Conservation (phyloP, 2,113 vertebrate species). For the Cariama cristata region DNA sequence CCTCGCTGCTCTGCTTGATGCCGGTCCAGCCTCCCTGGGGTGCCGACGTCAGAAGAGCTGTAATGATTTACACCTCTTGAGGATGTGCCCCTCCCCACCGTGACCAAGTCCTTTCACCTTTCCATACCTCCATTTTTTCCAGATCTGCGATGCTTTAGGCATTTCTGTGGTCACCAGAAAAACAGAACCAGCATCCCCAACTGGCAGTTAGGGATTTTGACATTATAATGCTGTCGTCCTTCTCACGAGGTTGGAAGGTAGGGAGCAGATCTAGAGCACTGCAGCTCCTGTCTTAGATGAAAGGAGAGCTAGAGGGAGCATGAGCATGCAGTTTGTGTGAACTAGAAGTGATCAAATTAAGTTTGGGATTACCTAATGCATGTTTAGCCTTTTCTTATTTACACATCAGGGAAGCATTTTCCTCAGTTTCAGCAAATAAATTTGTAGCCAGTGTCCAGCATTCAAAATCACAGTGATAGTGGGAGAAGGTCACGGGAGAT, state of each 20-base stretch:
- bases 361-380: slow-evolving; percentile 12
- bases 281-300: neutral
- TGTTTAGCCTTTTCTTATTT: slow-evolving; percentile 34
- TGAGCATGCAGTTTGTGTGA: neutral
- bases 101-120: neutral
- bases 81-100: neutral
- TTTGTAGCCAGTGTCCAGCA: neutral
- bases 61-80: neutral
- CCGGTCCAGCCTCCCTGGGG: neutral
- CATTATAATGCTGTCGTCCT: neutral
- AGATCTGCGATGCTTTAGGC: neutral
- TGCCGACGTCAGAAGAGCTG: neutral
- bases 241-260: neutral
- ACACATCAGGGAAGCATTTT: slow-evolving; percentile 53
- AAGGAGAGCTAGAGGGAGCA: neutral
- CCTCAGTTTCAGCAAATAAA: slow-evolving; percentile 29
- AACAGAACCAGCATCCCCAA: neutral
- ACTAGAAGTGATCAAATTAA: neutral
- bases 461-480: neutral
- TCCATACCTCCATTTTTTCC: neutral
- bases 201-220: neutral
- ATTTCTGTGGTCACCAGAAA: neutral
- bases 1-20: neutral
- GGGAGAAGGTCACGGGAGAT: neutral
- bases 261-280: neutral